Base-by-base conservation (phyloP, 1,140 invertebrate genomes). In the Bathynomus jamesi region DNA sequence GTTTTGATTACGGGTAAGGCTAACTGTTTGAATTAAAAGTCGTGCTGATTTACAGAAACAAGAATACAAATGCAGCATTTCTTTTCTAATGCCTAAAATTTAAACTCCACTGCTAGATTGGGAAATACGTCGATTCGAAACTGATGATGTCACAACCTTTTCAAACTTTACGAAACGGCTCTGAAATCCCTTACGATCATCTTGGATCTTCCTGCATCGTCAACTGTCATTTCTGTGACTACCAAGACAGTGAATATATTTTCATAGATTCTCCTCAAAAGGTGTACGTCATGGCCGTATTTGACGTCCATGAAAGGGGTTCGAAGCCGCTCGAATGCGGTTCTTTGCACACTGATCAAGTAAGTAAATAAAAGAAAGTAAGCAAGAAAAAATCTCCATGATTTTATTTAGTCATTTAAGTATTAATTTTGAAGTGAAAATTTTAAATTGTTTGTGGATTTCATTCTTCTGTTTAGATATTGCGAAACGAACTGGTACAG, bases 41-140 rank as follows among this genome's bases (percentile, higher is more conserved):
- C n/a, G n/a, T n/a, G n/a, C n/a, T n/a, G n/a, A n/a, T n/a, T n/a
- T n/a, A n/a, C n/a, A n/a, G n/a, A n/a, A n/a, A n/a, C n/a, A n/a
- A n/a, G n/a, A n/a, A n/a, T n/a, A n/a, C n/a, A n/a, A n/a, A n/a
- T n/a, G n/a, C n/a, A n/a, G n/a, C n/a, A n/a, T n/a, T n/a, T n/a
- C n/a, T n/a, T n/a, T n/a, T n/a, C n/a, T n/a, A n/a, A n/a, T n/a
- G n/a, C n/a, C n/a, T n/a, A n/a, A n/a, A n/a, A n/a, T n/a, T n/a
- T n/a, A n/a, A n/a, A n/a, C 80, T 63, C 78, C 78, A 30, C 80
- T n/a, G n/a, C n/a, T n/a, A 82, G 79, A 78, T 83, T 69, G 81
- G 82, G 1, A 80, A 82, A 0, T 80, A 80, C 31, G 78, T 80
- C 60, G 78, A 81, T 40, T 78, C 78, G 4, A 79, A 81, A 13